These are phyloP conservation scores for Drymonia ruficornis DNA, from an alignment of 2,888 invertebrate species.

Conservation along the genomic window DNA sequence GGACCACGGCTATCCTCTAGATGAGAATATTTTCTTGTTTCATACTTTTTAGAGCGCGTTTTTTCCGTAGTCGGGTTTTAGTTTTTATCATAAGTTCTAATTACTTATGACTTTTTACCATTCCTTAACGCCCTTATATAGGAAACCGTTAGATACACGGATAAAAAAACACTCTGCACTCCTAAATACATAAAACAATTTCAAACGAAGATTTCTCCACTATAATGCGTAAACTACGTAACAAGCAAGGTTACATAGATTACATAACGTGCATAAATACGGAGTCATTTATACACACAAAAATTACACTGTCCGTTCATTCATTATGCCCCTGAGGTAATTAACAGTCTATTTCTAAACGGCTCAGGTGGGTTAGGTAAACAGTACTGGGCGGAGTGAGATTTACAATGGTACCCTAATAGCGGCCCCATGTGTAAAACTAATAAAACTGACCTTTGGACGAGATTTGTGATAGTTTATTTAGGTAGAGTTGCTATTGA, in stretches of 20 bases:
- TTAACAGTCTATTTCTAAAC: constrained; percentile 27
- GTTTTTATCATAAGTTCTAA: too few relatives aligned
- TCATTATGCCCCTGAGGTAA: constrained; percentile 13
- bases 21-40: too few relatives aligned
- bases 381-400: constrained; percentile 15
- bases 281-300: constrained; percentile 7
- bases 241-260: constrained; percentile 2
- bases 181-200: background rate
- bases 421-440: background rate
- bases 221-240: background rate
- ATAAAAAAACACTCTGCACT: too few relatives aligned
- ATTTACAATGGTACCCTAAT: constrained; percentile 17
- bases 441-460: background rate
- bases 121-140: too few relatives aligned
- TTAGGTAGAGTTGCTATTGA: background rate
- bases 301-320: constrained; percentile 12
- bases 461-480: background rate
- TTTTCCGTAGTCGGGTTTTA: too few relatives aligned
- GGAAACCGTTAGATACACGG: too few relatives aligned
- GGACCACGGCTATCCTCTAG: too few relatives aligned
- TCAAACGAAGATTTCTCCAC: constrained; percentile 1
- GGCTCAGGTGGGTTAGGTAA: constrained; percentile 16
- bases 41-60: too few relatives aligned
- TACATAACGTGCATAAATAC: background rate
- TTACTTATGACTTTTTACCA: too few relatives aligned